Base-by-base conservation (phyloP, 35 echinoderm and acorn worm species). In the Ophioderma brevispina region DNA sequence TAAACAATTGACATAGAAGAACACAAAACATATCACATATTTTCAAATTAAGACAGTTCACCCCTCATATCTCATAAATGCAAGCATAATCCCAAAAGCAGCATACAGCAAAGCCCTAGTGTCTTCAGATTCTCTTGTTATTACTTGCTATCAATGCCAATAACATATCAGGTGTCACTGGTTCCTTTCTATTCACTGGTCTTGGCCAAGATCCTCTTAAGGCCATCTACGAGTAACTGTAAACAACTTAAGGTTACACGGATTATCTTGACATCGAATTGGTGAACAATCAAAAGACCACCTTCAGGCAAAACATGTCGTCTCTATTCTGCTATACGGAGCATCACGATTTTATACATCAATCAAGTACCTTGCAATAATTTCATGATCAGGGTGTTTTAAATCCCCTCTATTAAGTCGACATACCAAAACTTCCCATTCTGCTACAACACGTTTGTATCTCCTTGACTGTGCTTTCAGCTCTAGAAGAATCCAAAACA, bases 121-220 rank as follows among this genome's bases (percentile, higher is more conserved):
- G n/a, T 52, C 21, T 46, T 83, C 21, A 83, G 40, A 46, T 46
- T 17, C 10, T 49, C 43, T 14, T 83, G 30, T 13, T 15, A 49
- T 4, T 39, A 49, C n/a, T 43, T 30, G 21, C 30, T 23, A 83
- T 25, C 31, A 83, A 49, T 23, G 42, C 81, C 40, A 23, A 40
- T 83, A 4, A 83, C 31, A n/a, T 14, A n/a, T n/a, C n/a, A n/a
- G n/a, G n/a, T n/a, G n/a, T n/a, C n/a, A n/a, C n/a, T 38, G 81
- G 14, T 83, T 40, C 81, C 81, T 83, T 83, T 40, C 40, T 83
- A 55, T 33, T 43, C 33, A 49, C n/a, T 11, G 81, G 81, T 38
- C n/a, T n/a, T n/a, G n/a, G n/a, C n/a, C n/a, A n/a, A n/a, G n/a
- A n/a, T n/a, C n/a, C n/a, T n/a, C n/a, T 55, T 49, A 21, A 83